Evolutionary conservation across 2,113 vertebrate genomes (phyloP), one percentile per base, ranked within the genome.

Genomic region (Numenius arquata): DNA sequence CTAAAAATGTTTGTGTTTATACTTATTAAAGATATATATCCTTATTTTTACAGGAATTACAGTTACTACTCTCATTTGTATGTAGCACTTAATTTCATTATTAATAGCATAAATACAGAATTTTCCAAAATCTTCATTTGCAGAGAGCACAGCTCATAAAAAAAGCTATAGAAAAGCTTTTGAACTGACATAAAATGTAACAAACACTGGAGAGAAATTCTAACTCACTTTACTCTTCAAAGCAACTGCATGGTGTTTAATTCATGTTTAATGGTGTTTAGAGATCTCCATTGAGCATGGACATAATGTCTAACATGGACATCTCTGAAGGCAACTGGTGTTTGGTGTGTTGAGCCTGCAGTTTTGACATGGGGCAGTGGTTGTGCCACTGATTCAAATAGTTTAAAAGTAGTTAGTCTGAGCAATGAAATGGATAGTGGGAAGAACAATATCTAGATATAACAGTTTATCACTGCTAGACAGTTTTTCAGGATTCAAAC

Each of bases 401-500:
- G 9, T 71, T 78, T 86, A 85, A 23, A 87, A 91, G 21, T 29
- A 90, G 27, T 43, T 63, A 63, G 67, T 18, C 56, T 52, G 78
- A 72, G 29, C 38, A 88, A 34, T 12, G 27, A 58, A 55, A 22
- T 6, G 32, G 1, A 2, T 29, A 87, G 43, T 29, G 65, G 38
- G 43, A 91, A n/a, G 38, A 89, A 87, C 15, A 80, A 2, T 56
- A 56, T 63, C 32, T 36, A 50, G 53, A 45, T 72, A 27, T 83
- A 91, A 48, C 29, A 83, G 56, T 71, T 90, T 89, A 88, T 87
- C 32, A 68, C 16, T 16, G 29, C 13, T 62, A 50, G 73, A 67
- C 23, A 48, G 38, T 70, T 95, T 77, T 86, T 84, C 70, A 90
- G 72, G n/a, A 85, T 93, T 92, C 40, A 77, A 92, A 68, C 20